Evolutionary conservation across 92 coral and sea anemone genomes (phyloP).

Genomic region (Blastomussa wellsi): DNA sequence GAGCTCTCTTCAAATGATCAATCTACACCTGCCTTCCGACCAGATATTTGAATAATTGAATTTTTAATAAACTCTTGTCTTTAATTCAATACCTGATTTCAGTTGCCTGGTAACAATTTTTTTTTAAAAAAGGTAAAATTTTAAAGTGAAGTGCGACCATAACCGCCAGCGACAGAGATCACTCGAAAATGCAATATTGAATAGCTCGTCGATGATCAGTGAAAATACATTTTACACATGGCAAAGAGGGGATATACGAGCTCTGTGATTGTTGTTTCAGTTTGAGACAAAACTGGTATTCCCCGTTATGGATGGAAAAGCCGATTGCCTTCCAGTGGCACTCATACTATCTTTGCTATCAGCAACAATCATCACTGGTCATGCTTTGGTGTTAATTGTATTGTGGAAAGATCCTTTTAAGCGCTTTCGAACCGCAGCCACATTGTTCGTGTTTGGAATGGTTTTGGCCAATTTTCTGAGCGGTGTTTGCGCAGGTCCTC

Average conservation of each 20-base stretch:
- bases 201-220: background rate
- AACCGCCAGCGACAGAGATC: background rate
- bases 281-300: background rate
- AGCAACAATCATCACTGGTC: conserved; percentile 13
- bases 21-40: conserved; percentile 5
- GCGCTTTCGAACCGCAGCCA: conserved; percentile 44
- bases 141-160: background rate
- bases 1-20: background rate
- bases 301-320: background rate
- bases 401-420: conserved; percentile 48
- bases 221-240: background rate
- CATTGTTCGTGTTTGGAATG: conserved; percentile 32
- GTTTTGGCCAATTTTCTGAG: conserved; percentile 32
- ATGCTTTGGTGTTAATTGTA: conserved; percentile 26
- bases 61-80: background rate
- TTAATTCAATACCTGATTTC: background rate
- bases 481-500: conserved; percentile 35
- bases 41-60: background rate
- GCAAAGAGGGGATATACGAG: background rate
- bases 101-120: conserved; percentile 13
- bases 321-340: conserved; percentile 8
- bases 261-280: background rate
- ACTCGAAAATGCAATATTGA: conserved; percentile 3
- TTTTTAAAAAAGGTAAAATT: background rate
- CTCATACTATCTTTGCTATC: conserved; percentile 16